Evolutionary conservation across 2,888 invertebrate genomes (phyloP), one percentile per base, ranked within the genome.

Genomic region (Tridacna crocea): DNA sequence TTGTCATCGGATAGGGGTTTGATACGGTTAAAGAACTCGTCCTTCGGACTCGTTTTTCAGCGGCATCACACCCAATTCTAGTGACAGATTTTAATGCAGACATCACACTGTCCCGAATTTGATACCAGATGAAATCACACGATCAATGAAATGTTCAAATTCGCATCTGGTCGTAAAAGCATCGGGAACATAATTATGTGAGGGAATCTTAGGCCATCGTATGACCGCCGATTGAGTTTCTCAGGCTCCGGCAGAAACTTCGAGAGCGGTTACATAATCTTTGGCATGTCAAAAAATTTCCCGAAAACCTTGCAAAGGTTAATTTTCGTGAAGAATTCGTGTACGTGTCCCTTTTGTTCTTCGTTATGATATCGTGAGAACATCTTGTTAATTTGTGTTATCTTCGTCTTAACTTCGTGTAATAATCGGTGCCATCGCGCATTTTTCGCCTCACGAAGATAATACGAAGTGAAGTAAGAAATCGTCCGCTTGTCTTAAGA

Each of bases 401-500:
- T 66, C 66, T 66, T 27, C 19, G 66, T 66, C 66, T 66, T 66
- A n/a, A 70, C 48, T 19, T 70, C 19, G 70, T 70, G 48, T 70
- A 48, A n/a, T 77, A 68, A 51, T 81, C 70, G 61, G 55, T 63
- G 74, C 47, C 55, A 74, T 77, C 24, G 26, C 77, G 65, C n/a
- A n/a, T n/a, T n/a, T n/a, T n/a, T n/a, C n/a, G n/a, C n/a, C n/a
- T n/a, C 74, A 77, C 77, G 77, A 81, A 77, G 27, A 55, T 36
- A 70, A 61, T 81, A 76, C 76, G 66, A 80, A 83, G 65, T n/a
- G 63, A 61, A 78, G 27, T 72, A 63, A 79, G 66, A 74, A 79
- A 46, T 15, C 26, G 77, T n/a, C 72, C n/a, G n/a, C n/a, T n/a
- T n/a, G n/a, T n/a, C n/a, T n/a, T n/a, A n/a, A n/a, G n/a, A n/a